Conservation (phyloP, 2,113 vertebrate genomes). For the Lethenteron camtschaticum region DNA sequence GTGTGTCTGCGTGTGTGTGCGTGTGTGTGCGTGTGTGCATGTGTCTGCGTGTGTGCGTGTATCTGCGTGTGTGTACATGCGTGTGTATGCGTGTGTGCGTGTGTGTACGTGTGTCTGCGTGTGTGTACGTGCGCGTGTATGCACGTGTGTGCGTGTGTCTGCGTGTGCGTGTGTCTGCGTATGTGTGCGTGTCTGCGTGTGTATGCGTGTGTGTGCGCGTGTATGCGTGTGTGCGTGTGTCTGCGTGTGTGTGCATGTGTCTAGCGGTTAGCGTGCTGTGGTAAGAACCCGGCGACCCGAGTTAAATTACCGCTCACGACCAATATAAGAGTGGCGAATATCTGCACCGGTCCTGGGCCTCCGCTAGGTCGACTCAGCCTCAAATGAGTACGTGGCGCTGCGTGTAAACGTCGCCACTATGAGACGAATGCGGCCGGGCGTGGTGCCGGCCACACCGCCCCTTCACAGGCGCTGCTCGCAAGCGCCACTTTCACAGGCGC, state of each 20-base stretch:
- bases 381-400: no score
- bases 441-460: no score
- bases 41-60: not conserved
- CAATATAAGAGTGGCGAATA: no score
- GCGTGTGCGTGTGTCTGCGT: not conserved
- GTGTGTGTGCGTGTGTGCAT: not conserved
- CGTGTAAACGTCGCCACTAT: no score
- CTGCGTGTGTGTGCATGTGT: not conserved
- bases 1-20: not conserved
- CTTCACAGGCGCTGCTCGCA: no score
- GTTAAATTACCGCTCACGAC: no score
- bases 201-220: not conserved
- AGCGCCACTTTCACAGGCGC: no score
- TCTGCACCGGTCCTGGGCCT: no score
- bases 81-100: not conserved
- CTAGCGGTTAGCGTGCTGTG: not conserved
- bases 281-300: no score
- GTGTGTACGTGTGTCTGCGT: not conserved
- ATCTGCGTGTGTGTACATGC: not conserved
- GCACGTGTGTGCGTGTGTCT: not conserved
- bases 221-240: not conserved
- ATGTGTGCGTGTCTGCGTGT: not conserved
- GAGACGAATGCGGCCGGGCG: no score
- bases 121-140: not conserved
- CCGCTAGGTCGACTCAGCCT: no score